Base-by-base conservation (phyloP, 2,797 vertebrate genomes). In the Phrynocephalus forsythii region DNA sequence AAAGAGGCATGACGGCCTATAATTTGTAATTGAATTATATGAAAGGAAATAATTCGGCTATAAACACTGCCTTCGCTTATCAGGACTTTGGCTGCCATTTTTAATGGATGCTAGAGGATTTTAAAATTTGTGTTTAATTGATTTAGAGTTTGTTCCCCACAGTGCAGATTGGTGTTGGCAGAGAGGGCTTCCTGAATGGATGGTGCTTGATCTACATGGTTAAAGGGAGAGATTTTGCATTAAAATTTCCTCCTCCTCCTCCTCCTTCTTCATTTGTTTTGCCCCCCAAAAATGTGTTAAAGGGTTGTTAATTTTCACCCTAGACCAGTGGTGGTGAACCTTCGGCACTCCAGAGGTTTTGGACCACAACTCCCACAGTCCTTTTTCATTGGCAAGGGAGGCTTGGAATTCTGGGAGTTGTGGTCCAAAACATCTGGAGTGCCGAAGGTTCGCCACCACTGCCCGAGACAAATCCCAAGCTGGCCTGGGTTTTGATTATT, bases 61-160 rank as follows among this genome's bases (percentile, higher is more conserved):
- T 89, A 89, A 86, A 79, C 76, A 75, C 84, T 81, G 76, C 81
- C 90, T 90, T 73, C 86, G 90, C 44, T 89, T 91, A 87, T 71
- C 44, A 56, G 68, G 75, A 86, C 91, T 90, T 92, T 79, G 90
- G 63, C 76, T 88, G 90, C 1, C 38, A 87, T 83, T 79, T 83
- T 77, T 78, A 91, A 93, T 90, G 91, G 90, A 92, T 91, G 88
- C 28, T 2, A 0, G 87, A 89, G 91, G 85, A 87, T 72, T 91
- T 90, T 91, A 81, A 88, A 90, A 91, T 90, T 93, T 86, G 50
- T 30, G 63, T 89, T 93, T 92, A 95, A 92, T 82, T 92, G 91
- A 92, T 92, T 90, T 91, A 88, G 28, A 6, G 44, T 88, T 76
- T 10, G 10, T 87, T 68, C 52, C 87, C 66, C 83, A 56, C 72